Conservation (phyloP, 2,888 invertebrate genomes). For the Drosophila sordidula region DNA sequence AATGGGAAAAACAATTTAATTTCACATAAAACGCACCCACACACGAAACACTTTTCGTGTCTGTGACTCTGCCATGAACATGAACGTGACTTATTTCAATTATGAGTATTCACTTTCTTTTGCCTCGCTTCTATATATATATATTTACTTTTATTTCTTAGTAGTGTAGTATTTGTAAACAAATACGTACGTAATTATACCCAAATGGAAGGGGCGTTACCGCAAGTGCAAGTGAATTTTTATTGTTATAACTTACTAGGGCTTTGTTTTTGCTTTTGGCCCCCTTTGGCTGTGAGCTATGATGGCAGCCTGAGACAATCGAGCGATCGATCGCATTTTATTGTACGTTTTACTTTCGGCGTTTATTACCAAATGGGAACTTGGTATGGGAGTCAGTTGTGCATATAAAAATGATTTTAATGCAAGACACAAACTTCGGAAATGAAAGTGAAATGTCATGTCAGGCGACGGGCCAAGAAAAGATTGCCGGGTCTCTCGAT, state of each 20-base stretch:
- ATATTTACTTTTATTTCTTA: constrained; percentile 5
- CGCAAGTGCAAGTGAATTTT: constrained; percentile 46
- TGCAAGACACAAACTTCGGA: constrained; percentile 77
- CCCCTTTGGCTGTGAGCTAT: neutral
- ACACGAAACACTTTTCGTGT: constrained; percentile 15
- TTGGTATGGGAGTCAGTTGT: constrained; percentile 16
- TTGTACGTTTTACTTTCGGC: constrained; percentile 44
- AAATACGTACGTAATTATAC: constrained; percentile 1
- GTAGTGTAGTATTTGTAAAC: constrained; percentile 2
- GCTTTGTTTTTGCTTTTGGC: constrained; percentile 4
- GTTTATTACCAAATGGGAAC: constrained; percentile 30
- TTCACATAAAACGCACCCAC: constrained; percentile 25
- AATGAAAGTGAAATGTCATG: constrained; percentile 82
- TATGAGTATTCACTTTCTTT: constrained; percentile 66
- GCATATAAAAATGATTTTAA: constrained; percentile 63
- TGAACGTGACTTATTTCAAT: constrained; percentile 71
- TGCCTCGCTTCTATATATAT: constrained; percentile 22
- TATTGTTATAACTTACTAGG: constrained; percentile 26
- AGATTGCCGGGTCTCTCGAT: constrained; percentile 15
- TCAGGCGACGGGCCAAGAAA: constrained; percentile 54
- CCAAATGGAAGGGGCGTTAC: constrained; percentile 19
- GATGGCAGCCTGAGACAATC: constrained; percentile 25
- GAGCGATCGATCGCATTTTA: constrained; percentile 60
- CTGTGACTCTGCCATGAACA: constrained; percentile 43
- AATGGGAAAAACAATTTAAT: constrained; percentile 17